phyloP scores from a whole-genome alignment of 1,140 invertebrate species.

The Copidosoma floridanum region DNA sequence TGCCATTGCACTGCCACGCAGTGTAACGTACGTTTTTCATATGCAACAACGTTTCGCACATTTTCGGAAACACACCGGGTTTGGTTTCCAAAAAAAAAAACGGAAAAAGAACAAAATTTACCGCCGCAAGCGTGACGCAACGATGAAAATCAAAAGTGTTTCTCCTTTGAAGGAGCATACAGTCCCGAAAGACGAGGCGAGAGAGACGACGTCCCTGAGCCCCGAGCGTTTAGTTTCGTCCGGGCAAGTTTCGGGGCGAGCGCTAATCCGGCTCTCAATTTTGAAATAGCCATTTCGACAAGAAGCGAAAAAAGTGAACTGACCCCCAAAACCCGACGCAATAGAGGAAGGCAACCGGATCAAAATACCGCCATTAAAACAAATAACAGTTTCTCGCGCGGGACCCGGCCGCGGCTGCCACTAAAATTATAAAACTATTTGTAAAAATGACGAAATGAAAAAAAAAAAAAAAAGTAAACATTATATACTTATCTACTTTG shows the following conservation, averaged over 20 bases:
- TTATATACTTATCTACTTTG: constrained; percentile 34
- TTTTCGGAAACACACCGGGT: constrained; percentile 5
- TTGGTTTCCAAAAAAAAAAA: constrained; percentile 29
- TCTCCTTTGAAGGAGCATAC: not conserved
- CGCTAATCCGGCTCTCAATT: constrained; percentile 64
- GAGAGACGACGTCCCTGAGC: not conserved
- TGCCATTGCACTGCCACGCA: not conserved
- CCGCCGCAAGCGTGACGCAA: no score
- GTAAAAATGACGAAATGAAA: constrained; percentile 33
- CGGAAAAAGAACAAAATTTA: no score
- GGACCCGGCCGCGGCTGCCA: constrained; percentile 52
- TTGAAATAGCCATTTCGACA: constrained; percentile 66
- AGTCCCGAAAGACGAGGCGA: not conserved
- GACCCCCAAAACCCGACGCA: constrained; percentile 63
- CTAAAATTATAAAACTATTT: constrained; percentile 43
- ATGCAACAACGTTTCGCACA: no score
- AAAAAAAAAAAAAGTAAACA: constrained; percentile 31
- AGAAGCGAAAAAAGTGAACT: constrained; percentile 60
- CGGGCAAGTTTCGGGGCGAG: constrained; percentile 55
- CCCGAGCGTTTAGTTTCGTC: constrained; percentile 48
- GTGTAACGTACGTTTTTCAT: no score
- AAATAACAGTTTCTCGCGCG: constrained; percentile 68
- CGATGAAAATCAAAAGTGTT: not conserved
- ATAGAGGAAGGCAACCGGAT: constrained; percentile 65
- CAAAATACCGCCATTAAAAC: constrained; percentile 67